Base-by-base conservation (phyloP, 2,113 vertebrate species). In the Scopus umbretta region DNA sequence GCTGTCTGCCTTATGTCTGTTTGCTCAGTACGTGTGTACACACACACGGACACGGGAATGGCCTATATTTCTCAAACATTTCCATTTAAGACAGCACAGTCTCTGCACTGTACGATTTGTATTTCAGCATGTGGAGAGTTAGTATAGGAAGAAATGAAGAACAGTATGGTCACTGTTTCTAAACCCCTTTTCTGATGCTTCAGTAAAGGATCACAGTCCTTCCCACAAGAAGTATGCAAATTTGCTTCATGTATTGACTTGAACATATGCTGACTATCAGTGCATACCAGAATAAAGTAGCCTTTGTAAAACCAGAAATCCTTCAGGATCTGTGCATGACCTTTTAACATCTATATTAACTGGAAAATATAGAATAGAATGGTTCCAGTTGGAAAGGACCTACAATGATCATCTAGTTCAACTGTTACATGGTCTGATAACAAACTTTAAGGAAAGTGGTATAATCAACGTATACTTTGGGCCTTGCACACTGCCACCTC, bases 401-500 rank as follows among this genome's bases (percentile, higher is more conserved):
- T 49, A 23, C 34, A 36, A 26, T 1, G 3, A 49, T 30, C 36
- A 16, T 3, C 25, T 10, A 34, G 27, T 15, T 45, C 66, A 53
- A 3, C 14, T 30, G 29, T 3, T 23, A 14, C 1, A 43, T 30
- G 9, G 16, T 45, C 7, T n/a, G 76, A 3, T 16, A 40, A 15
- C 5, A 27, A 38, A 49, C 15, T 7, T 23, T 9, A 61, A 71
- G 19, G 15, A 7, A 49, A 66, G 45, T 5, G 61, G 27, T 1
- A 3, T 0, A 13, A 72, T 1, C 11, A 4, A 9, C 2, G 2
- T 1, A 2, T 1, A 2, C 80, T 67, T 20, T 3, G 70, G 62
- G 65, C 45, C 73, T 90, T 58, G 66, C n/a, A 71, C 67, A 27
- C 47, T 93, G 96, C 92, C 94, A 94, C 80, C 93, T 94, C 89